A percentile compares a stretch with the other conserved stretches of the same genome.
Conservation (phyloP, 2,113 vertebrate genomes). For the Rana temporaria region DNA sequence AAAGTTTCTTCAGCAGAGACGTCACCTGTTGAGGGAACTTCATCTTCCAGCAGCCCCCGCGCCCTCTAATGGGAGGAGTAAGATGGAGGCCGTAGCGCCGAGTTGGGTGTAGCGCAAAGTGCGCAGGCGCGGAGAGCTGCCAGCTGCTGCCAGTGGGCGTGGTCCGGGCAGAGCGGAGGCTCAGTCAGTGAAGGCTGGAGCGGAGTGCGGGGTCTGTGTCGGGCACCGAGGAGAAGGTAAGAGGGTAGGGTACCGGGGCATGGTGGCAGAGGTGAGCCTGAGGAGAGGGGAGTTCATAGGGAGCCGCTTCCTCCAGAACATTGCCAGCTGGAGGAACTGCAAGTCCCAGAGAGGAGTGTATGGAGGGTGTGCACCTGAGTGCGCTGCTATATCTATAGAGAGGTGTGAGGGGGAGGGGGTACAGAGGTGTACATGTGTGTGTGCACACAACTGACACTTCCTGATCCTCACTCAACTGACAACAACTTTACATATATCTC, state of each 20-base stretch:
- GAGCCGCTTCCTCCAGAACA: too few relatives aligned
- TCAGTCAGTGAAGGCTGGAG: conserved; percentile 9
- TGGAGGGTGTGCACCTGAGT: background rate
- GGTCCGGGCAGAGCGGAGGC: background rate
- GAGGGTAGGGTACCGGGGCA: background rate
- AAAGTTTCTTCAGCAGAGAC: too few relatives aligned
- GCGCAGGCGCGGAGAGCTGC: conserved; percentile 8
- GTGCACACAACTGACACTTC: too few relatives aligned
- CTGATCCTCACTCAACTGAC: too few relatives aligned
- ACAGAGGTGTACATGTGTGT: background rate
- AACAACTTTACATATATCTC: too few relatives aligned
- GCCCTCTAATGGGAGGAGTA: conserved; percentile 2
- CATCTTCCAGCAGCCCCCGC: conserved; percentile 14
- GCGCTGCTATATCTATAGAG: background rate
- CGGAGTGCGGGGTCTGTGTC: background rate
- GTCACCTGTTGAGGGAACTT: background rate
- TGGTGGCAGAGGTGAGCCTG: background rate
- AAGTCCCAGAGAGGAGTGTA: background rate
- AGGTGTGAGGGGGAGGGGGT: background rate
- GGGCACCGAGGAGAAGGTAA: conserved; percentile 32
- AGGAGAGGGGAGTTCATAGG: background rate
- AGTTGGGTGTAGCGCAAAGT: background rate
- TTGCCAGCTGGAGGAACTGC: too few relatives aligned
- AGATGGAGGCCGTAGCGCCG: background rate
- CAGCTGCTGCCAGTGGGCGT: conserved; percentile 38